Conservation (phyloP, 2,888 invertebrate species). For the Drosophila melanosoma region DNA sequence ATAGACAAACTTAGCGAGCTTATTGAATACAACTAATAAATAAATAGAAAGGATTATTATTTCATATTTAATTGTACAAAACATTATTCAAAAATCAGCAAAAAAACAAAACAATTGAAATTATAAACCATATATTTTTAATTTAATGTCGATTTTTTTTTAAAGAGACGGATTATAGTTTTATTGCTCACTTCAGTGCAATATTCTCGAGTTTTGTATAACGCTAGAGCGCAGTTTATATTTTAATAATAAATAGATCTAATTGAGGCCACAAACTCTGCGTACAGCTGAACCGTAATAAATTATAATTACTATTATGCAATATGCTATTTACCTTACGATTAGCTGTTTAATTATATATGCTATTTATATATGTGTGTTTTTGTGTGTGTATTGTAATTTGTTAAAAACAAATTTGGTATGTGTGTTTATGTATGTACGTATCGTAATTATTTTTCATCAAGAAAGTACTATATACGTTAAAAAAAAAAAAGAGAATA, state of each 20-base stretch:
- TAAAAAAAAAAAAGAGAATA: conserved; percentile 7
- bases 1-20: conserved; percentile 27
- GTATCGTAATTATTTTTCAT: conserved; percentile 38
- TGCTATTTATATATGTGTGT: conserved; percentile 34
- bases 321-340: conserved; percentile 54
- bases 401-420: conserved; percentile 56
- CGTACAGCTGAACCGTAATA: conserved; percentile 21
- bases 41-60: not conserved
- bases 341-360: conserved; percentile 63
- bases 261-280: conserved; percentile 8
- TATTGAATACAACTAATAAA: conserved; percentile 12
- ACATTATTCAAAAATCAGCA: not conserved
- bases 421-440: conserved; percentile 46
- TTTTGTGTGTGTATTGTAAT: conserved; percentile 35
- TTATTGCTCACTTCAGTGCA: conserved; percentile 17
- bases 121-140: not conserved
- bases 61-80: not conserved
- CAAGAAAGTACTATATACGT: conserved; percentile 13
- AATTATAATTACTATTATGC: conserved; percentile 40
- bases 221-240: conserved; percentile 11
- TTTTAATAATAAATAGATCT: conserved; percentile 20
- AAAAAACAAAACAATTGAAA: not conserved
- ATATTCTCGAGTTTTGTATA: conserved; percentile 34
- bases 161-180: not conserved
- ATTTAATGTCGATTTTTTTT: not conserved